Percentiles rank a stretch among this genome's conserved stretches.
Conservation (phyloP, 1,140 invertebrate genomes). For the Drosophila arawakana region DNA sequence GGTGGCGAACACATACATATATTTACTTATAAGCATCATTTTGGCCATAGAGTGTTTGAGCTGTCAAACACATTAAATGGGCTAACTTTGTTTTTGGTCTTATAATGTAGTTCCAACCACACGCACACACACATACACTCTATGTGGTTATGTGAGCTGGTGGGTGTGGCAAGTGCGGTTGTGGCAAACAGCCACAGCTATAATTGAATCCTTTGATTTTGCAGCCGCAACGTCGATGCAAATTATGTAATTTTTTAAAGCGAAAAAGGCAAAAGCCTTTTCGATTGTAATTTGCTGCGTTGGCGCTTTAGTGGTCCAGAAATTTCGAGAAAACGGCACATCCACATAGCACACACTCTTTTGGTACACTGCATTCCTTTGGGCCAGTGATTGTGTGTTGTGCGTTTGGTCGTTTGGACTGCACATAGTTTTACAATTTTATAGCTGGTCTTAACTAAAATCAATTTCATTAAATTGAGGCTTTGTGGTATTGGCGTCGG, state of each 20-base stretch:
- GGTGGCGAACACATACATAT: constrained; percentile 5
- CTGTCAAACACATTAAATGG: constrained; percentile 29
- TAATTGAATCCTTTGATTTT: constrained; percentile 74
- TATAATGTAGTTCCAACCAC: constrained; percentile 2
- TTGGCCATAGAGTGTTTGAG: neutral
- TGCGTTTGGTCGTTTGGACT: constrained; percentile 14
- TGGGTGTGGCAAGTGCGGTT: constrained; percentile 7
- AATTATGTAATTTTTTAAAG: constrained; percentile 65
- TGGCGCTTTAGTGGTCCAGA: constrained; percentile 44
- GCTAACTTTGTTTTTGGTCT: constrained; percentile 24
- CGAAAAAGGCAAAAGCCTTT: constrained; percentile 38
- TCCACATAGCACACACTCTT: constrained; percentile 14
- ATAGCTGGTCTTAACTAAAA: constrained; percentile 57
- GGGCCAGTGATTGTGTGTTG: constrained; percentile 32
- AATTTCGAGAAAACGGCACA: neutral
- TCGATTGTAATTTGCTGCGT: constrained; percentile 43
- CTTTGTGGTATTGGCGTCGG: constrained; percentile 39
- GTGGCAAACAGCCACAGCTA: constrained; percentile 46
- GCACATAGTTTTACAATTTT: constrained; percentile 65
- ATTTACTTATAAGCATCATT: constrained; percentile 16
- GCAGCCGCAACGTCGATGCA: constrained; percentile 36
- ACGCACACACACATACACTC: neutral
- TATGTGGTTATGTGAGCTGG: neutral
- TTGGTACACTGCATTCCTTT: constrained; percentile 16
- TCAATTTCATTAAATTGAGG: constrained; percentile 63